phyloP scores from a whole-genome alignment of 2,888 invertebrate genomes.

The Tinea trinotella region DNA sequence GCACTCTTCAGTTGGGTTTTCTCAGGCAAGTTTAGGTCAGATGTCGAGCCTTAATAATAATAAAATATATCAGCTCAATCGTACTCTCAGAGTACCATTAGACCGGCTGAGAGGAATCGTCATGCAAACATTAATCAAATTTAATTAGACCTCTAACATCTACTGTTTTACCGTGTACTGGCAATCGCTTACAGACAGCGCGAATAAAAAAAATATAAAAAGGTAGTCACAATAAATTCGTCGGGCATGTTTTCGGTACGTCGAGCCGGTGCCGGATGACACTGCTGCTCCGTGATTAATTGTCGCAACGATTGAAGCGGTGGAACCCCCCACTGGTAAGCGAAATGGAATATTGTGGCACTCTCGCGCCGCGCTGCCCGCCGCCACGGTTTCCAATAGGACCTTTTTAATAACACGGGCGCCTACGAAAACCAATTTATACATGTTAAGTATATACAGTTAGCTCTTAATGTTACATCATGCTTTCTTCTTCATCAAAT shows the following conservation, averaged over 20 bases:
- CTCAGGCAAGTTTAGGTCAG: too few species aligned
- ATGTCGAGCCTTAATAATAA: too few species aligned
- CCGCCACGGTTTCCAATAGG: slow-evolving; percentile 36
- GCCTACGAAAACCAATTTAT: slow-evolving; percentile 56
- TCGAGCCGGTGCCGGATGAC: slow-evolving; percentile 52
- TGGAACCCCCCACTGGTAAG: slow-evolving; percentile 64
- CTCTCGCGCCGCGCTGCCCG: slow-evolving; percentile 7
- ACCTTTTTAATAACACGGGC: slow-evolving; percentile 57
- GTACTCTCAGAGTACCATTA: too few species aligned
- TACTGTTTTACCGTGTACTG: slow-evolving; percentile 8
- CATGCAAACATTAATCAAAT: slow-evolving; percentile 11
- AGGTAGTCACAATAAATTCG: slow-evolving; percentile 44
- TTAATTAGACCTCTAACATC: slow-evolving; percentile 16
- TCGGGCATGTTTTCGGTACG: slow-evolving; percentile 38
- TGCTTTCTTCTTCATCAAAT: neutral
- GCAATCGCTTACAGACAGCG: slow-evolving; percentile 19
- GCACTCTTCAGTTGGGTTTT: too few species aligned
- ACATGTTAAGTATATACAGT: slow-evolving; percentile 25
- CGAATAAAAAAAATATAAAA: slow-evolving; percentile 31
- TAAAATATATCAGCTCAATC: too few species aligned
- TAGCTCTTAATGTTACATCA: slow-evolving; percentile 21
- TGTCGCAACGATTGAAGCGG: slow-evolving; percentile 63
- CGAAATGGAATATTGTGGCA: slow-evolving; percentile 58
- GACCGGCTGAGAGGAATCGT: too few species aligned
- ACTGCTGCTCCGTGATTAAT: slow-evolving; percentile 69